These are phyloP conservation scores for Cossypha niveicapilla DNA, from an alignment of 2,797 vertebrate species.

Conservation along the genomic window DNA sequence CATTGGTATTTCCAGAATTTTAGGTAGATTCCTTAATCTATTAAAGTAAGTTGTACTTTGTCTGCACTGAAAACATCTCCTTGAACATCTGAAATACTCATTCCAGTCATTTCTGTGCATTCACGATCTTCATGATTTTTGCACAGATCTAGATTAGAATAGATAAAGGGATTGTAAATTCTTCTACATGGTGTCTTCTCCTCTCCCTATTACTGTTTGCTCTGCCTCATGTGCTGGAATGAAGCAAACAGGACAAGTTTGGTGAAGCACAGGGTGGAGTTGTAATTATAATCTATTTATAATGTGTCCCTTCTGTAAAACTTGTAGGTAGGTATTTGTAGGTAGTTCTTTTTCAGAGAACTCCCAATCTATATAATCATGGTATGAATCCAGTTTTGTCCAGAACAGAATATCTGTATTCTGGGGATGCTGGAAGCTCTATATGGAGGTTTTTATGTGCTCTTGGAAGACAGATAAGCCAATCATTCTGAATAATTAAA, in stretches of 20 bases:
- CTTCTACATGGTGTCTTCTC: neutral
- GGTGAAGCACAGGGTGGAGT: neutral
- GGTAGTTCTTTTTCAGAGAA: neutral
- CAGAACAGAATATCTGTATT: neutral
- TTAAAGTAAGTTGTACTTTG: neutral
- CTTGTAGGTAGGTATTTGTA: neutral
- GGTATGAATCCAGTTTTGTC: fast-evolving
- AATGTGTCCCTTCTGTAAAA: neutral
- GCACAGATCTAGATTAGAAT: neutral
- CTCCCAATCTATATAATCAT: neutral
- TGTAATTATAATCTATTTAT: neutral
- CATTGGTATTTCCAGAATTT: neutral
- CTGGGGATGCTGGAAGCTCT: neutral
- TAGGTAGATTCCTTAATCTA: neutral
- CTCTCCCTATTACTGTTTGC: fast-evolving
- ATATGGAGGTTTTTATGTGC: neutral
- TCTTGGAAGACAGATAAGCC: neutral
- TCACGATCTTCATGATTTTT: neutral
- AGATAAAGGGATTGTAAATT: neutral
- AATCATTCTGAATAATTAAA: neutral
- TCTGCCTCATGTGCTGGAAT: neutral
- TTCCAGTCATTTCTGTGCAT: neutral
- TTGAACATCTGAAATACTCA: neutral
- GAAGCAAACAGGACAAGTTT: neutral
- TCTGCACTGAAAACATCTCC: neutral